A percentile compares a stretch with the other conserved stretches of the same genome.
Conservation (phyloP, 2,888 invertebrate species). For the Podabrus alpinus region DNA sequence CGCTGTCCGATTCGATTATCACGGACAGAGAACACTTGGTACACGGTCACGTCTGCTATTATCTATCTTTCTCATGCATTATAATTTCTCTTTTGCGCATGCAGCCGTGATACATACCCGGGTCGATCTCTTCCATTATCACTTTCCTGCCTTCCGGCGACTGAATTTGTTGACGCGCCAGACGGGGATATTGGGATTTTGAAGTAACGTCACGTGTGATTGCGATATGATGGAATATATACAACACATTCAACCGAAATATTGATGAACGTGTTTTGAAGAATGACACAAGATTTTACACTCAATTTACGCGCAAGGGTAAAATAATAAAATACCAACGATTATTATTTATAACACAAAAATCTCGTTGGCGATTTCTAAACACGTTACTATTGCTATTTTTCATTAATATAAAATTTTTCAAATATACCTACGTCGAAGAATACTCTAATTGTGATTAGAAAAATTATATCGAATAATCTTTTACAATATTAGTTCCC, state of each 20-base stretch:
- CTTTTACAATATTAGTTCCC: no score
- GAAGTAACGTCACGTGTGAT: slow-evolving; percentile 40
- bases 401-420: no score
- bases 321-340: slow-evolving; percentile 4
- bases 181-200: slow-evolving; percentile 37
- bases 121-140: slow-evolving; percentile 30
- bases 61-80: slow-evolving; percentile 7
- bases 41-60: slow-evolving; percentile 25
- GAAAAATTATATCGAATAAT: no score
- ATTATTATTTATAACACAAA: background rate
- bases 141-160: slow-evolving; percentile 35
- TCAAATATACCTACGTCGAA: no score
- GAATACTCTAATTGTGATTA: background rate
- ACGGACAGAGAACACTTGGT: slow-evolving; percentile 40
- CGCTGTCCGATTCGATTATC: slow-evolving; percentile 57
- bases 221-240: slow-evolving; percentile 38
- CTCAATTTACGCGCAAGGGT: slow-evolving; percentile 16
- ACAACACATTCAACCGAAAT: slow-evolving; percentile 32
- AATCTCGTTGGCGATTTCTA: background rate
- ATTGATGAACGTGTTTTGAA: slow-evolving; percentile 19
- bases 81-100: slow-evolving; percentile 14
- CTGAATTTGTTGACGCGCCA: slow-evolving; percentile 40
- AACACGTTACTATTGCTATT: background rate
- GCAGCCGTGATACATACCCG: background rate
- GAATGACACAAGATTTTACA: slow-evolving; percentile 16